phyloP scores from a whole-genome alignment of 2,797 vertebrate genomes.

The Buphagus erythrorhynchus region DNA sequence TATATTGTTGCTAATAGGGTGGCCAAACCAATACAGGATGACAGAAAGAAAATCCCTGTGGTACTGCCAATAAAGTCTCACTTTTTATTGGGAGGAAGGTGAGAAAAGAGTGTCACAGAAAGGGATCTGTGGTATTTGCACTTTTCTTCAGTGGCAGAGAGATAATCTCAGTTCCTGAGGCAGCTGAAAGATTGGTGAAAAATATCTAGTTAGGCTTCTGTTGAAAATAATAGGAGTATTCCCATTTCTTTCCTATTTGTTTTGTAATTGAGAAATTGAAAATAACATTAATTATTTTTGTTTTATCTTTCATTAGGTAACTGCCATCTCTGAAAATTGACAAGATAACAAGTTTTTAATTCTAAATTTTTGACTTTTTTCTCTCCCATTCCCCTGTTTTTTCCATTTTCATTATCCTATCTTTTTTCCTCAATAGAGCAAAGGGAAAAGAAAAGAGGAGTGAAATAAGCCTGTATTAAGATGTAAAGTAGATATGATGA shows the following conservation, averaged over 20 bases:
- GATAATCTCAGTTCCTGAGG: not conserved
- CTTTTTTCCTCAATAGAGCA: not conserved
- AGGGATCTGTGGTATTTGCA: not conserved
- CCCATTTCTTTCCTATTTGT: not conserved
- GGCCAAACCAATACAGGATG: not conserved
- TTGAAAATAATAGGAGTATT: not conserved
- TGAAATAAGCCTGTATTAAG: not conserved
- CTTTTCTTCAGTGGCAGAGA: not conserved
- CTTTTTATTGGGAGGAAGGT: not conserved
- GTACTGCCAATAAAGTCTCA: not conserved
- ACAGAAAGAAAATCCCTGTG: not conserved
- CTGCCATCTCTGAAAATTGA: not conserved
- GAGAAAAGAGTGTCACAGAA: not conserved
- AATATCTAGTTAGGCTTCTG: not conserved
- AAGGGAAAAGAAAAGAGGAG: not conserved
- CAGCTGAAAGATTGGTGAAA: not conserved
- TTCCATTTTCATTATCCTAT: not conserved
- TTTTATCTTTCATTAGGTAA: not conserved
- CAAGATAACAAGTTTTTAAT: not conserved
- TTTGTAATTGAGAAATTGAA: not conserved
- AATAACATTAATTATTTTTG: not conserved
- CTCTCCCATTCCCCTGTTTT: not conserved
- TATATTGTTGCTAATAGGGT: not conserved
- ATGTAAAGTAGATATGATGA: not conserved
- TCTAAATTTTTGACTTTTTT: not conserved